Base-by-base conservation (phyloP, 2,113 vertebrate species). In the Chlamydotis undulata region DNA sequence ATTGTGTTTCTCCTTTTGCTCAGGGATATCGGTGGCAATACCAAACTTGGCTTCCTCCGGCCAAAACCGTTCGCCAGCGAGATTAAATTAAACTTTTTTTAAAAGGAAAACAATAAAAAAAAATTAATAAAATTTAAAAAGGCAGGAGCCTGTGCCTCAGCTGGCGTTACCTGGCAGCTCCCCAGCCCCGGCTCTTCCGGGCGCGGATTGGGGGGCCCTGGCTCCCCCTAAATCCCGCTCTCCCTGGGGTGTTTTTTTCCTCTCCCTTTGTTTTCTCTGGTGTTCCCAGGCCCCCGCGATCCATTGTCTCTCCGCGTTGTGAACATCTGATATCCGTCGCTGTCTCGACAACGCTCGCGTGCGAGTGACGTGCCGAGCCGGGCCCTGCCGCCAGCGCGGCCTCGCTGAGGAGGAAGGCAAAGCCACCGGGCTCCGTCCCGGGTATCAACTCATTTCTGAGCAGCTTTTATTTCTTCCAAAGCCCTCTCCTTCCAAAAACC, bases 211-310 rank as follows among this genome's bases (percentile, higher is more conserved):
- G 78, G 49, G 55, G 55, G 14, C 19, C 50, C 28, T 1, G 9
- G 55, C 33, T 90, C 37, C 29, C 11, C 80, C 70, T 15, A 13
- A 50, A 3, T 75, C 67, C 78, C 29, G 3, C 33, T 43, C 52
- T 89, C 47, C 69, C 88, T 0, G 29, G 63, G 53, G 82, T 17
- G 33, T 47, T 69, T 83, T 59, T 61, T 76, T 25, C 70, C 76
- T 77, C 28, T 4, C 59, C 65, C 75, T 94, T 94, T 89, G 80
- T 92, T 81, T 76, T 53, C 70, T 16, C 41, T 37, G 4, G 12
- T 52, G 78, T 82, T 82, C 86, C 86, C 81, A 86, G 84, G 47
- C 59, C 65, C 37, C 65, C 47, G 37, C 15, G 86, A 83, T 83
- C 93, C 25, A 47, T 93, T 73, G 85, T 92, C 77, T 81, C 23